phyloP scores from a whole-genome alignment of 2,113 vertebrate species.

The Corvus moneduloides region DNA sequence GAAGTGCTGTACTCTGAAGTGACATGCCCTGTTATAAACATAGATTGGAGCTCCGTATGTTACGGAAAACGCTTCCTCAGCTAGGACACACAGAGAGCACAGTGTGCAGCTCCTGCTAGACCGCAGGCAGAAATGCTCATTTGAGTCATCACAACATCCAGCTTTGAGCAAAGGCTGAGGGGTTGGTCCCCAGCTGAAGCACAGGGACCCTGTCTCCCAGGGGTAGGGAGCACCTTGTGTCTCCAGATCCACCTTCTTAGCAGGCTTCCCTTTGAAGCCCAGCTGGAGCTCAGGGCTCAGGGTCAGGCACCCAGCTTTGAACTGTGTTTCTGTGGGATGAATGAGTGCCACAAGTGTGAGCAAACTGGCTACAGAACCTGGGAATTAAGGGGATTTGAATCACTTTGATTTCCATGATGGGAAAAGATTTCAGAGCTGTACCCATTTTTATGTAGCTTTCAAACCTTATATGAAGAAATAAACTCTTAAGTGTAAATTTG shows the following conservation, averaged over 20 bases:
- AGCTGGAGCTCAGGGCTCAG: background rate
- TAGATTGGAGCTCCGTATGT: background rate
- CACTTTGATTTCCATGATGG: background rate
- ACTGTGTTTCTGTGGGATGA: background rate
- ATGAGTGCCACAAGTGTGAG: background rate
- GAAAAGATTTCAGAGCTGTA: background rate
- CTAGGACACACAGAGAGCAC: background rate
- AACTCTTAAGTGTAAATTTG: background rate
- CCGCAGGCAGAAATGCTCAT: background rate
- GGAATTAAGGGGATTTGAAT: background rate
- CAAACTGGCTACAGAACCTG: rapidly evolving
- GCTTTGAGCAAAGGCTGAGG: background rate
- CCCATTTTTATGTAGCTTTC: background rate
- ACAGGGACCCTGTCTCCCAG: background rate
- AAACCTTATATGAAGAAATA: background rate
- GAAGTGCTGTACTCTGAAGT: background rate
- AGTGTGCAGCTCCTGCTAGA: background rate
- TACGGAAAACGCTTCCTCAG: background rate
- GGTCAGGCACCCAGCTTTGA: background rate
- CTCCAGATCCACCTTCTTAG: background rate
- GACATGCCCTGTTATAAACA: background rate
- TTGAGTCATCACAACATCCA: background rate
- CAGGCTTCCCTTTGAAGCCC: background rate
- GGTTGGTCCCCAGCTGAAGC: background rate
- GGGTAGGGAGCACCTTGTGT: background rate